Evolutionary conservation across 2,797 vertebrate genomes (phyloP).

Genomic region (Eidolon dupreanum): DNA sequence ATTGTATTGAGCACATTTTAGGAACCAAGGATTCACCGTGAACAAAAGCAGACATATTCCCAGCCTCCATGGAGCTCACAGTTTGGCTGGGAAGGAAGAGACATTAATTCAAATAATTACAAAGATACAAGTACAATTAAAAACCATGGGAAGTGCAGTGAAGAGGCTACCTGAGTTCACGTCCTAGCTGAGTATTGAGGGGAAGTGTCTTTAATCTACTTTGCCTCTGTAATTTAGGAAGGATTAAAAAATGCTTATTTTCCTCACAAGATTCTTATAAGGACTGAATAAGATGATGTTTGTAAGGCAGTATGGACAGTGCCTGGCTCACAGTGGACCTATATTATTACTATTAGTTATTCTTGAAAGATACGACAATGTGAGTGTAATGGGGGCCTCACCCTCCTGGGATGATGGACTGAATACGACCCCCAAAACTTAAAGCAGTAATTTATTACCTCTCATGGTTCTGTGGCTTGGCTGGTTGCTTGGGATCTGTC

Average conservation of each 20-base stretch:
- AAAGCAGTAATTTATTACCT: background rate
- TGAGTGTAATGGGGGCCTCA: background rate
- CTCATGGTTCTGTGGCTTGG: background rate
- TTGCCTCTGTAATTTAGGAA: background rate
- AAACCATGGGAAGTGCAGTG: background rate
- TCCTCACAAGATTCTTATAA: background rate
- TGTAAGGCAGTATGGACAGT: background rate
- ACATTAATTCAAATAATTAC: background rate
- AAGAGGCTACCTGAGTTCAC: background rate
- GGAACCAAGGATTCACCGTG: background rate
- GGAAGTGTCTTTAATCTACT: background rate
- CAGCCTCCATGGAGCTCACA: background rate
- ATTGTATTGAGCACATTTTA: background rate
- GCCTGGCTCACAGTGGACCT: fast-evolving
- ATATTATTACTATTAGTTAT: background rate
- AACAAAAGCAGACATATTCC: background rate
- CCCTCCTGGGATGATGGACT: background rate
- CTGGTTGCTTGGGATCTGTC: background rate
- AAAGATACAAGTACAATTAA: background rate
- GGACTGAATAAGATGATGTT: background rate
- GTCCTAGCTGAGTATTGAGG: background rate
- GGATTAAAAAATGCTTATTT: background rate
- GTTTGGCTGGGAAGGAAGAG: background rate
- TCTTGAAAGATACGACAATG: background rate
- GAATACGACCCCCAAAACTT: background rate